phyloP scores from a whole-genome alignment of 2,888 invertebrate genomes.

The Troilus luridus region DNA sequence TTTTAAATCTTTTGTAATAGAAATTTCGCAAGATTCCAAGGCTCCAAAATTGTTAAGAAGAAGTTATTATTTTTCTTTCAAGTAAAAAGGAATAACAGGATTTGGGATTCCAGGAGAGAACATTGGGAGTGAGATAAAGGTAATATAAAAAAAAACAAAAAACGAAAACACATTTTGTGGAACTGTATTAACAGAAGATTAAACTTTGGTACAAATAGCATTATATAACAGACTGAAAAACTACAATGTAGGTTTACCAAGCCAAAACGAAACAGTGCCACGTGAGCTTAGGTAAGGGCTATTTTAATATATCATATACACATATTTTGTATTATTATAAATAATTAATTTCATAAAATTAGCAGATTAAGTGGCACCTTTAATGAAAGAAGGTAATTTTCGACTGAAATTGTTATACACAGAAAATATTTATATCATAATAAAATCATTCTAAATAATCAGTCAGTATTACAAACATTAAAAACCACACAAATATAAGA shows the following conservation, averaged over 20 bases:
- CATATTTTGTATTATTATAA: constrained; percentile 31
- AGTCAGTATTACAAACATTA: constrained; percentile 63
- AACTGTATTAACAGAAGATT: constrained; percentile 65
- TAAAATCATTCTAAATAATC: constrained; percentile 62
- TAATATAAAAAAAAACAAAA: constrained; percentile 48
- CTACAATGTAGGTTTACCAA: constrained; percentile 56
- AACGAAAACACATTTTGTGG: constrained; percentile 62
- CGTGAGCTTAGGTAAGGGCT: constrained; percentile 19
- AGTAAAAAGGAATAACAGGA: neutral
- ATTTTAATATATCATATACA: constrained; percentile 2
- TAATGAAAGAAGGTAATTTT: constrained; percentile 18
- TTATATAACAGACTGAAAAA: constrained; percentile 59
- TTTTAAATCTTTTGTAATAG: too few relatives aligned
- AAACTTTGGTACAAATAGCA: constrained; percentile 71
- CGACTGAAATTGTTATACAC: constrained; percentile 50
- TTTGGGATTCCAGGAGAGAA: neutral
- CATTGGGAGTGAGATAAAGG: neutral
- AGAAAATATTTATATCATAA: constrained; percentile 55
- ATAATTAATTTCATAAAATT: constrained; percentile 33
- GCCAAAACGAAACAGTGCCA: constrained; percentile 58
- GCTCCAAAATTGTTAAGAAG: too few relatives aligned
- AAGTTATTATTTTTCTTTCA: neutral
- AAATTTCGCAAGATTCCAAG: too few relatives aligned
- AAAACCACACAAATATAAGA: constrained; percentile 62
- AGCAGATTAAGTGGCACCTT: constrained; percentile 52